Base-by-base conservation (phyloP, 2,113 vertebrate species). In the Heterotilapia buettikoferi region DNA sequence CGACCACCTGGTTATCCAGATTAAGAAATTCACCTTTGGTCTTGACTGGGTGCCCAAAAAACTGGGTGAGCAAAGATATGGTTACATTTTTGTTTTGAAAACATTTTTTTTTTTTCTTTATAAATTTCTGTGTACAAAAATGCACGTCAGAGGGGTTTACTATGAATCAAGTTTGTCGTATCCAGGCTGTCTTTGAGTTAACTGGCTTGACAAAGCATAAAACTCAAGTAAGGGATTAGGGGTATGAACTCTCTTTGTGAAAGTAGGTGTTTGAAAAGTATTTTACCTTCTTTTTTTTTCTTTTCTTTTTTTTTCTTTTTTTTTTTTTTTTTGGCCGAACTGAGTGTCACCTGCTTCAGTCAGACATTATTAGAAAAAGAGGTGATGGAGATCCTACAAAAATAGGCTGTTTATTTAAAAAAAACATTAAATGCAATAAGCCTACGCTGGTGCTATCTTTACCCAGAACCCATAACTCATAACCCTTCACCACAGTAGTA, bases 11-110 rank as follows among this genome's bases (percentile, higher is more conserved):
- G 98, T 99, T 86, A 99, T 99, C 93, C 99, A 99, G 95, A 98
- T 99, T 91, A 99, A 99, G 97, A 99, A 99, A 93, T 99, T 99
- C 94, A 99, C 98, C 76, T 99, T 99, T 6, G 99, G 99, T 89
- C 96, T 99, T 90, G 99, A 99, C 95, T 99, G 99, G 99, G 98
- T 99, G 52, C 99, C 99, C 86, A 99, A 99, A 96, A 99, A 99
- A 95, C 97, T 99, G 31, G 99, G 99, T 99, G 96, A 97, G 93
- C 19, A 59, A 78, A 86, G 2, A 63, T 6, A 13, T 52, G 56
- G 53, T 71, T 54, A 40, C 7, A 63, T 53, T 4, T 84, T 50
- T 86, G 6, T 83, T 33, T 50, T 43, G 1, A 71, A 71, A 47
- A 63, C 31, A 12, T 3, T 24, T 16, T 26, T 56, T 29, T 1